Base-by-base conservation (phyloP, 2,888 invertebrate species). In the Entomobrya proxima region DNA sequence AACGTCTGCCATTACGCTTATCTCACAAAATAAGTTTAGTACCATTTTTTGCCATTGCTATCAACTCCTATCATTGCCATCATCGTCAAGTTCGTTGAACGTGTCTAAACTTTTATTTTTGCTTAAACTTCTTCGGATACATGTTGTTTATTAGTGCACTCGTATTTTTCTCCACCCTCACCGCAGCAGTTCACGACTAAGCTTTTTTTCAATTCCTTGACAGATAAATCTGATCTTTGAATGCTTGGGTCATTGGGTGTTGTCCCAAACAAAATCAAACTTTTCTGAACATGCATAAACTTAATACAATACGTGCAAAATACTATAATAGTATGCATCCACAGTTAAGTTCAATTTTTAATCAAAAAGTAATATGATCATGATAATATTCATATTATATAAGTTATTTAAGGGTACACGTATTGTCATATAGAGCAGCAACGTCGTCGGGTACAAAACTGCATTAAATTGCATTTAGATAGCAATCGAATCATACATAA, bases 381-480 rank as follows among this genome's bases (percentile, higher is more conserved):
- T n/a, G n/a, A n/a, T n/a, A n/a, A n/a, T n/a, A n/a, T n/a, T n/a
- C n/a, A 58, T 27, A 13, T 58, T 6, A 47, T 58, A 35, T 55
- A 55, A 18, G n/a, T n/a, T n/a, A n/a, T n/a, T n/a, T n/a, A n/a
- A n/a, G n/a, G n/a, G n/a, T n/a, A n/a, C n/a, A 24, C 15, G n/a
- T 40, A 18, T 64, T 40, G 18, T 30, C 11, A 40, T 40, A 35
- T 9, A 9, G 50, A 30, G 37, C 76, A 37, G 44, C 18, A 52
- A 18, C 3, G 52, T 61, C 35, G 47, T 30, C 18, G 18, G 27
- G 40, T 76, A 76, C 27, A 55, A 55, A 47, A 61, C 44, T 61
- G 64, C 76, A 58, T 50, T 47, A 64, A 78, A 61, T 30, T 76
- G 55, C 76, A 76, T 76, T n/a, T 37, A 76, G 58, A 44, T 44